phyloP scores from a whole-genome alignment of 2,888 invertebrate genomes.

The Cerastis rubricosa region DNA sequence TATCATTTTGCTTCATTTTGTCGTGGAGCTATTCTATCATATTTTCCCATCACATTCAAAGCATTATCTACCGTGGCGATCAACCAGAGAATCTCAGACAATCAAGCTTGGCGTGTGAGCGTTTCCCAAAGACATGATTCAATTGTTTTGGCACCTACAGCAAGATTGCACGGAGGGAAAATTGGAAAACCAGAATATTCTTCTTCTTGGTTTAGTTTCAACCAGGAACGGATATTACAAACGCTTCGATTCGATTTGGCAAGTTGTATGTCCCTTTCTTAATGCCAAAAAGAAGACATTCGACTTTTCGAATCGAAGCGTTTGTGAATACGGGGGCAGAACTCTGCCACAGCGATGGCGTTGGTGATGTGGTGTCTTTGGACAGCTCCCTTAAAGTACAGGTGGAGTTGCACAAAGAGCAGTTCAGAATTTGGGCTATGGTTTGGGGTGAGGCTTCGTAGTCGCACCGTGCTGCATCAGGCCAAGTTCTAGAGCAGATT shows the following conservation, averaged over 20 bases:
- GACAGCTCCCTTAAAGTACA: background rate
- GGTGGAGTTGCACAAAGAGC: background rate
- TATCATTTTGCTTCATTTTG: no score
- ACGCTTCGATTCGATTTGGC: no score
- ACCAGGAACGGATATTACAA: background rate
- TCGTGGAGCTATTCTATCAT: background rate
- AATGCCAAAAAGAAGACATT: no score
- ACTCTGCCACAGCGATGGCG: background rate
- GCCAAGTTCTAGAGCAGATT: background rate
- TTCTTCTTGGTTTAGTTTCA: background rate
- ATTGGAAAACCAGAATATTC: background rate
- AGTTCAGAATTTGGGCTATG: background rate
- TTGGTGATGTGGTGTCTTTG: background rate
- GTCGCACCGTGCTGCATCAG: background rate
- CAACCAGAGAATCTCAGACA: slow-evolving; percentile 14
- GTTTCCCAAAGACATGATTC: background rate
- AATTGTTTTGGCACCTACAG: slow-evolving; percentile 1
- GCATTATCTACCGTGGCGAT: slow-evolving; percentile 11
- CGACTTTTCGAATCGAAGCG: no score
- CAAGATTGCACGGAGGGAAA: background rate
- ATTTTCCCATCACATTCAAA: background rate
- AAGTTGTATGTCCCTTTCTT: no score
- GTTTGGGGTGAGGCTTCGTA: background rate
- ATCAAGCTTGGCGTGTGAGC: background rate
- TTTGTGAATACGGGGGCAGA: background rate